Base-by-base conservation (phyloP, 2,888 invertebrate species). In the Syrista parreyssii region DNA sequence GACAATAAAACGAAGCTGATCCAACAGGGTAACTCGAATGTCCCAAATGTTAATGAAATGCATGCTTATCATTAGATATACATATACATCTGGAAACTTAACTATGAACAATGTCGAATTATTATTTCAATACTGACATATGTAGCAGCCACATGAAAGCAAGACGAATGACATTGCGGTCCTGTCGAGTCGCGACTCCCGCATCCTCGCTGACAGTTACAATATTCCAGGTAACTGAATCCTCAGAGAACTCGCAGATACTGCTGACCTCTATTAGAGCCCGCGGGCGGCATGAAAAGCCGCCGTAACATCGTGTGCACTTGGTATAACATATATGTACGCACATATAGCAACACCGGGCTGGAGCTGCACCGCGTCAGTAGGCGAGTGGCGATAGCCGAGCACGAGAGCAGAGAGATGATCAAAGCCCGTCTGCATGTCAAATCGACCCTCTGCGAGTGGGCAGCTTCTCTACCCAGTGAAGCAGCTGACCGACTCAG, bases 371-470 rank as follows among this genome's bases (percentile, higher is more conserved):
- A 55, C 23, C 55, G 23, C 55, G 55, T 55, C 55, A 71, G 71
- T 12, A 71, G 15, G 12, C 76, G 74, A 76, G 73, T 68, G 75
- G 77, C 73, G 76, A 78, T 71, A 68, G 75, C 73, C 72, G 30
- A 68, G 31, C 30, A 32, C 4, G 30, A 76, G 76, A 75, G 40
- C 68, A 75, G 75, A 68, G 76, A 82, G 84, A 87, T 85, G 88
- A 88, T 87, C 85, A 88, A 87, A 87, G 88, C 85, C 83, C 81
- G 82, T 85, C 84, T 83, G 84, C 84, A 84, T 84, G 84, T 87
- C 86, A 86, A 86, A 87, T 85, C 85, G 82, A 85, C 23, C 33
- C 75, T 55, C 23, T 23, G 23, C 23, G 23, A 23, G 77, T 78
- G 76, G 81, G 79, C 82, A 79, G 82, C 77, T 82, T 79, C 83